Evolutionary conservation across 2,888 invertebrate genomes (phyloP), one percentile per base, ranked within the genome.

Genomic region (Macrophya alboannulata): DNA sequence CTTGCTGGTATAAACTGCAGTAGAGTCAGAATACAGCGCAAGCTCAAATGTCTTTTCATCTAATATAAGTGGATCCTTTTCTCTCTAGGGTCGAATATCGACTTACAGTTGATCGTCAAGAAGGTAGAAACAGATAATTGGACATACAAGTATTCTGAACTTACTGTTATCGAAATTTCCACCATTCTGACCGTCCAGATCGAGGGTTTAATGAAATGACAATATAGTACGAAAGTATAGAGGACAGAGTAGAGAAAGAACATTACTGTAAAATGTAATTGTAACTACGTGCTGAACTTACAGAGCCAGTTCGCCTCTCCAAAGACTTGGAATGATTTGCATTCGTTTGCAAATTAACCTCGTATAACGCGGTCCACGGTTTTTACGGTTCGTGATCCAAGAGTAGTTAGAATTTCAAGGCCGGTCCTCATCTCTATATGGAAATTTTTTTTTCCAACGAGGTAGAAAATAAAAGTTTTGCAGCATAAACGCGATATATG

Each of bases 311-410:
- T 72, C n/a, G 71, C 71, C 55, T 55, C 59, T 55, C 55, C 55
- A 79, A 79, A 79, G 79, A 81, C 81, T 59, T 62, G 62, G 43
- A 62, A 59, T 62, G 81, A 81, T 81, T 81, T 62, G 81, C 81
- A 81, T 81, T 62, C 81, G 81, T 81, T 81, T 81, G 59, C 25
- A 81, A 59, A 62, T 81, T 81, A 77, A 15, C 59, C 59, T 62
- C 40, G 77, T 77, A 77, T 15, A 77, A 77, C 45, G 12, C 37
- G 62, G 62, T 25, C 62, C 62, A 62, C 10, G 43, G 62, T 81
- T 81, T 81, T 40, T 43, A 81, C 81, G 81, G 62, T 81, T 10
- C 59, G 21, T 37, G 81, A 81, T 81, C 81, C 62, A 25, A 51
- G 81, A 31, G 55, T 25, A 25, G 62, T 51, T 77, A 31, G 55